Evolutionary conservation across 1,140 invertebrate genomes (phyloP).

Genomic region (Ctenoplectra terminalis): DNA sequence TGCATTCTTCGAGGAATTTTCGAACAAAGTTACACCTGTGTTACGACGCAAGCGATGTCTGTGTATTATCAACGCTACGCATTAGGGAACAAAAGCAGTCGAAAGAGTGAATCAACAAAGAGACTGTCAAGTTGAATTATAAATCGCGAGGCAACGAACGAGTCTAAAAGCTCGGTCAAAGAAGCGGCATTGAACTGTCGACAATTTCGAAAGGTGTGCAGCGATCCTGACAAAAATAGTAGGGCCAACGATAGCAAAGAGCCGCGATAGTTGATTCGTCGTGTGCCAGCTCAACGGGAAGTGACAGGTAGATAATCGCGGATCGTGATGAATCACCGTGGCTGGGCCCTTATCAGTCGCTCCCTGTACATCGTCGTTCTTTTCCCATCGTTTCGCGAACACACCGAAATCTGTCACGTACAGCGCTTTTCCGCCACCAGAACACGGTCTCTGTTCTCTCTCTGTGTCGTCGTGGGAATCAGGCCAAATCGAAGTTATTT

Average conservation of each 20-base stretch:
- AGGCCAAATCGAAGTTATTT: slow-evolving; percentile 72
- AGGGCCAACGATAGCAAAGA: not conserved
- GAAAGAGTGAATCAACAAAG: not conserved
- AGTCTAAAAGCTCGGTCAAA: not conserved
- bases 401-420: slow-evolving; percentile 59
- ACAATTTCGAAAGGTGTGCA: not conserved
- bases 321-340: slow-evolving; percentile 62
- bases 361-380: slow-evolving; percentile 34
- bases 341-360: slow-evolving; percentile 49
- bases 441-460: not conserved
- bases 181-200: slow-evolving; percentile 13
- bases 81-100: not conserved
- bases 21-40: too few relatives aligned
- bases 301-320: slow-evolving; percentile 65
- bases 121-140: not conserved
- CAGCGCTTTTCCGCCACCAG: slow-evolving; percentile 18
- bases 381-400: slow-evolving; percentile 37
- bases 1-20: too few relatives aligned
- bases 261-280: slow-evolving; percentile 58
- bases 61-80: not conserved
- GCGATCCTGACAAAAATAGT: slow-evolving; percentile 1
- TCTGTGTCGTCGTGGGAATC: slow-evolving; percentile 39
- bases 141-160: not conserved
- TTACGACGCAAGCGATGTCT: too few relatives aligned
- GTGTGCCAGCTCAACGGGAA: slow-evolving; percentile 49